Base-by-base conservation (phyloP, 2,888 invertebrate species). In the Ennomos fuscantarius region DNA sequence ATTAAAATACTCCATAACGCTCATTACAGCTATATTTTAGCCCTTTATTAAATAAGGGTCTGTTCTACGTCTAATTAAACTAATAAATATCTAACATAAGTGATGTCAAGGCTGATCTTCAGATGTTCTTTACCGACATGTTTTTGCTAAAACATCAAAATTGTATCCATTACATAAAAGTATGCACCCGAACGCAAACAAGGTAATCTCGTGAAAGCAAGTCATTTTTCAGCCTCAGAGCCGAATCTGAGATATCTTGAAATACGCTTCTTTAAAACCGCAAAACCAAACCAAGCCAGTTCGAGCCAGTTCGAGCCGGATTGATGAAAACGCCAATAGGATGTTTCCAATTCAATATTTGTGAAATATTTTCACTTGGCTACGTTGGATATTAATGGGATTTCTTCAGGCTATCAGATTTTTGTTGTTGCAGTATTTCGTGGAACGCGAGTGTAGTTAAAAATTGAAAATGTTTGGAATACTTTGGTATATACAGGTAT, bases 301-400 rank as follows among this genome's bases (percentile, higher is more conserved):
- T 36, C 42, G 40, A 59, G 53, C 56, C 48, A 58, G 52, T 8
- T 36, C 42, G 40, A 53, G 37, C 35, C 47, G 46, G 54, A 67
- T 67, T 67, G 65, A 67, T 65, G 67, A 63, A 62, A 67, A 54
- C 61, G 46, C 61, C 56, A 70, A 78, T 70, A 68, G 68, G 63
- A 68, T 69, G 64, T 66, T 70, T 66, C 68, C 62, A 64, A 70
- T 73, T 66, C 73, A 75, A 81, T 82, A 80, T 80, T 77, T 75
- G 70, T 70, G 72, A 78, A 75, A 81, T 74, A 79, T 81, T 76
- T 79, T 68, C 68, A 64, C 67, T 62, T 57, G 59, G 69, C 73
- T 63, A 60, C 65, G 61, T 67, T 39, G 51, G 66, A 73, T 78
- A 82, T 78, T 80, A 80, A 82, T 81, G 69, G 73, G 62, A 73